Evolutionary conservation across 2,797 vertebrate genomes (phyloP).

Genomic region (Gallinago solitaria): DNA sequence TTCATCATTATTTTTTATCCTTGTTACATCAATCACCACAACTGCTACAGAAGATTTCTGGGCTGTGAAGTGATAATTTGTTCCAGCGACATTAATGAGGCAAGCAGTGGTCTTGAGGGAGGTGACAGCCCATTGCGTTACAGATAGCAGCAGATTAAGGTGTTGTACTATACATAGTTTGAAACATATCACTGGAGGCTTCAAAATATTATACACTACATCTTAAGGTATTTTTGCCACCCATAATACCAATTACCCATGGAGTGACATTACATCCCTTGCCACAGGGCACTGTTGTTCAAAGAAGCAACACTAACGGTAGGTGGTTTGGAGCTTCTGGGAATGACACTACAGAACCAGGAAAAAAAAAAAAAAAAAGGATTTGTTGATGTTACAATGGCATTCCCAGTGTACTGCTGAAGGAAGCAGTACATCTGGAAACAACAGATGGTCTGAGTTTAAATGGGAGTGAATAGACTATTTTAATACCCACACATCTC

Average conservation of each 20-base stretch:
- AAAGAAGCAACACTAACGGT: background rate
- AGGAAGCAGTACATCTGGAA: conserved; percentile 77
- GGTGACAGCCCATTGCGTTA: conserved; percentile 75
- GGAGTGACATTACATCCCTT: background rate
- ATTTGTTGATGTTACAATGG: conserved; percentile 45
- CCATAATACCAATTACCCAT: background rate
- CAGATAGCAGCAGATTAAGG: conserved; percentile 72
- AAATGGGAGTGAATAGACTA: conserved; percentile 73
- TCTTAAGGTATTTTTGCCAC: conserved; percentile 22
- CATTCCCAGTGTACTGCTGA: conserved; percentile 53
- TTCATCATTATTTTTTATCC: conserved; percentile 84
- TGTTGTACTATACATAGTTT: conserved; percentile 28
- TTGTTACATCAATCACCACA: conserved; percentile 84
- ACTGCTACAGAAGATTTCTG: conserved; percentile 80
- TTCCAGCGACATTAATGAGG: conserved; percentile 83
- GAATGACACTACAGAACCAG: conserved; percentile 12
- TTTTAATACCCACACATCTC: conserved; percentile 78
- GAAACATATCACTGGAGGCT: conserved; percentile 36
- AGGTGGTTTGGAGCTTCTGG: conserved; percentile 14
- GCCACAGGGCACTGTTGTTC: background rate
- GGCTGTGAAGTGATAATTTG: conserved; percentile 85
- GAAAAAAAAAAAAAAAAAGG: background rate
- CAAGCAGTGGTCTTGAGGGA: conserved; percentile 80
- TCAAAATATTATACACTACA: background rate
- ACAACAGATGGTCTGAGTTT: conserved; percentile 78